phyloP scores from a whole-genome alignment of 2,797 vertebrate genomes.

The Parambassis ranga region DNA sequence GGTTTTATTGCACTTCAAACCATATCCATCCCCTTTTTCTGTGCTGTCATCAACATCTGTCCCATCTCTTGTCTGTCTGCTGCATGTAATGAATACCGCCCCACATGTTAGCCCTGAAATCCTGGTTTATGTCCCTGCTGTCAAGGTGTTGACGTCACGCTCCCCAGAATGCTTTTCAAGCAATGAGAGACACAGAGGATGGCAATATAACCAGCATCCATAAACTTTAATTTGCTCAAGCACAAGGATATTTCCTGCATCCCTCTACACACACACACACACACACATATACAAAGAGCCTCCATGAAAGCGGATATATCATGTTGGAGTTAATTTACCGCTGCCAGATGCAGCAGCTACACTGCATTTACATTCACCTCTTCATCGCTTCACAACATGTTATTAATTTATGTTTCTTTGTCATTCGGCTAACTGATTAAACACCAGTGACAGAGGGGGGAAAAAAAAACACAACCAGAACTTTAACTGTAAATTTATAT shows the following conservation, averaged over 20 bases:
- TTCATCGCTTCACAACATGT: not conserved
- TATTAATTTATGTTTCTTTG: not conserved
- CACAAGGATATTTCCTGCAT: constrained; percentile 30
- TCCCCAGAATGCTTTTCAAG: constrained; percentile 58
- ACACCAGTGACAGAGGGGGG: too few species aligned
- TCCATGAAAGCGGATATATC: constrained; percentile 31
- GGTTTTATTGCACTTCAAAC: constrained; percentile 46
- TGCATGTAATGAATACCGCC: constrained; percentile 47
- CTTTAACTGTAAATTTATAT: not conserved
- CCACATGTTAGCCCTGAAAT: constrained; percentile 35
- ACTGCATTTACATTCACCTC: not conserved
- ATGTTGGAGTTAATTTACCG: constrained; percentile 20
- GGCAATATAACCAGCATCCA: constrained; percentile 33
- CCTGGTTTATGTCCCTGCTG: constrained; percentile 57
- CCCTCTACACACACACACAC: not conserved
- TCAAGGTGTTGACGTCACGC: constrained; percentile 56
- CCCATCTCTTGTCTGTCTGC: constrained; percentile 54
- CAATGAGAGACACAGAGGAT: constrained; percentile 18
- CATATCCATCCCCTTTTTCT: constrained; percentile 20
- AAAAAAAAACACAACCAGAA: not conserved
- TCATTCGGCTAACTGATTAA: not conserved
- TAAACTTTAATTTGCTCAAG: constrained; percentile 65
- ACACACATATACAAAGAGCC: not conserved
- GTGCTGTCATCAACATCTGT: constrained; percentile 54
- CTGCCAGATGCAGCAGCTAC: constrained; percentile 26